Conservation (phyloP, 2,797 vertebrate genomes). For the Alectoris magna region DNA sequence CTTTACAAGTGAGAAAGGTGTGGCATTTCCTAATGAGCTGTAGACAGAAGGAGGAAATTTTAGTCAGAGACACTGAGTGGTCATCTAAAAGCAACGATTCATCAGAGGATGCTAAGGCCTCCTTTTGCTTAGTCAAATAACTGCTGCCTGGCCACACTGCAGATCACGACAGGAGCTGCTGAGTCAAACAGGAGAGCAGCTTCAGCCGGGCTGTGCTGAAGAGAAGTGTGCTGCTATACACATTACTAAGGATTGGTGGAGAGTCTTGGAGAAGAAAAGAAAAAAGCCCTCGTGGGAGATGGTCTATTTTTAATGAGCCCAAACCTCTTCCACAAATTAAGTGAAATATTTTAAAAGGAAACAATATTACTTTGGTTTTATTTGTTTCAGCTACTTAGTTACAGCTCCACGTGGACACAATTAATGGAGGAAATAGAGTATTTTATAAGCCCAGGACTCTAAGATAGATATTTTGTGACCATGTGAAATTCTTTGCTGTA, state of each 20-base stretch:
- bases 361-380: slow-evolving; percentile 84
- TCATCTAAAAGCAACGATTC: neutral
- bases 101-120: neutral
- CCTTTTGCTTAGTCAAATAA: neutral
- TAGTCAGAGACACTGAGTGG: neutral
- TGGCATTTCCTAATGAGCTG: neutral
- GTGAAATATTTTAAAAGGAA: slow-evolving; percentile 83
- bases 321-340: slow-evolving; percentile 83
- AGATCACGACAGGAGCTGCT: neutral
- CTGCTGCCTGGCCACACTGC: neutral
- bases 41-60: neutral
- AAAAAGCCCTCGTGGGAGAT: slow-evolving; percentile 51
- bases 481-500: slow-evolving; percentile 82
- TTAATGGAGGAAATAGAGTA: slow-evolving; percentile 85
- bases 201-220: neutral
- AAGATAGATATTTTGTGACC: slow-evolving; percentile 77
- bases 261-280: neutral
- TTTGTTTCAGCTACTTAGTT: slow-evolving; percentile 86
- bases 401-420: slow-evolving; percentile 83
- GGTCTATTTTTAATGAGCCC: slow-evolving; percentile 76
- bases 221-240: neutral
- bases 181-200: neutral
- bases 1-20: neutral
- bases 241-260: neutral
- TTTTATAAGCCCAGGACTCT: slow-evolving; percentile 83